A percentile compares a stretch with the other conserved stretches of the same genome.
Evolutionary conservation across 2,113 vertebrate species (phyloP).

Genomic region (Vanacampus margaritifer): DNA sequence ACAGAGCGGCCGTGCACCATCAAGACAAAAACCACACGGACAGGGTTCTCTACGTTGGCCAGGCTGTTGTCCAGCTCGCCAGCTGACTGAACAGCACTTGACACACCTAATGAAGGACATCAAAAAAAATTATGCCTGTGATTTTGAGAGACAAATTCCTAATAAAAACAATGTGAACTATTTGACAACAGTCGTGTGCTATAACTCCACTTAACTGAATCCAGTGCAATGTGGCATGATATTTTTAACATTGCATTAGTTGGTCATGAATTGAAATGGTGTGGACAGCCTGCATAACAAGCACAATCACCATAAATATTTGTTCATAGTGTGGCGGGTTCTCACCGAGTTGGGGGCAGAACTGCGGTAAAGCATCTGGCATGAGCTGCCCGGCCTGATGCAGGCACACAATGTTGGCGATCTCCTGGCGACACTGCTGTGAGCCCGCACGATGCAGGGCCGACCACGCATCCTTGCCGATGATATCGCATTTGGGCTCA

Average conservation of each 20-base stretch:
- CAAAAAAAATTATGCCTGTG: background rate
- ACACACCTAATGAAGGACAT: constrained; percentile 68
- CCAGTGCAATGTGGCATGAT: background rate
- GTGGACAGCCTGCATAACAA: background rate
- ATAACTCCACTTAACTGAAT: background rate
- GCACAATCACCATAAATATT: background rate
- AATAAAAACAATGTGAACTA: background rate
- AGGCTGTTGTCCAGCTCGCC: constrained; percentile 78
- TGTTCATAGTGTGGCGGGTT: background rate
- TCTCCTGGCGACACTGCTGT: constrained; percentile 91
- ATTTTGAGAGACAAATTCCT: background rate
- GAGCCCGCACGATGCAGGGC: constrained; percentile 87
- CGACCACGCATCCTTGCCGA: constrained; percentile 89
- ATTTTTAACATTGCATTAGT: background rate
- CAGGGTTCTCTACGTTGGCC: constrained; percentile 72
- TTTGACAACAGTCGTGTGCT: background rate
- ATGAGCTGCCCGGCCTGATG: constrained; percentile 89
- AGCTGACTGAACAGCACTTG: constrained; percentile 78
- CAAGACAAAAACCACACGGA: constrained; percentile 88
- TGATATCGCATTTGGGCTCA: constrained; percentile 89
- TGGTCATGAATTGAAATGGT: too few species aligned
- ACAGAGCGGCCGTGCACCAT: constrained; percentile 91
- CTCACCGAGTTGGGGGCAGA: constrained; percentile 86
- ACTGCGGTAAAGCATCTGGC: constrained; percentile 84
- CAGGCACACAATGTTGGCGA: constrained; percentile 89